Evolutionary conservation across 2,888 invertebrate species (phyloP), one percentile per base, ranked within the genome.

Genomic region (Agonopterix alstromeriana): DNA sequence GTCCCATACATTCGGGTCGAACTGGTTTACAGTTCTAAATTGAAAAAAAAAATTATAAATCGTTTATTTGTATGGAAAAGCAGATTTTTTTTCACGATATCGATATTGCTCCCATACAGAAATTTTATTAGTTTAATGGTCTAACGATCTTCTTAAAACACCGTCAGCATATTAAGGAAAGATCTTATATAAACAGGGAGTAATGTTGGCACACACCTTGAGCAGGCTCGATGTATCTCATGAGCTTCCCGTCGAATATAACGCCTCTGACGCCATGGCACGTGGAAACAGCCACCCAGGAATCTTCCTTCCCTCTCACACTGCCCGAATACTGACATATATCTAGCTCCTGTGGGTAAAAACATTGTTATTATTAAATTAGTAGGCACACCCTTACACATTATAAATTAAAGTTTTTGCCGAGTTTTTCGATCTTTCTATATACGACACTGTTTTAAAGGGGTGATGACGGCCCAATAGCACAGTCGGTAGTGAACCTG

Each of bases 231-330:
- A 97, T 91, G 73, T 96, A 95, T 75, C 93, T 93, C 77, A 94
- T 91, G 52, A 91, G 91, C 52, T 89, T 73, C 35, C 96, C 96
- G 72, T 97, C 96, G 73, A 91, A 95, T 54, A 97, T 90, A 53
- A 95, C 90, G 7, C 97, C 97, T 46, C 93, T 91, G 41, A 93
- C 78, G 44, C 94, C 94, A 47, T 90, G 82, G 72, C 97, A 97
- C 3, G 96, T 96, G 46, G 97, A 97, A 46, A 97, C 72, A 1
- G 97, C 97, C 48, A 92, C 96, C 93, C 94, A 94, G 3, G 97
- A 97, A 49, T 90, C 86, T 1, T 91, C 87, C 57, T 90, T 88
- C 51, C 91, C 93, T 54, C 94, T 89, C 48, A 97, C 91, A 54
- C 89, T 91, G 50, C 97, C 97, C 63, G 92, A 90, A 71, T 95